Conservation (phyloP, 2,797 vertebrate genomes). For the Brotogeris chrysoptera region DNA sequence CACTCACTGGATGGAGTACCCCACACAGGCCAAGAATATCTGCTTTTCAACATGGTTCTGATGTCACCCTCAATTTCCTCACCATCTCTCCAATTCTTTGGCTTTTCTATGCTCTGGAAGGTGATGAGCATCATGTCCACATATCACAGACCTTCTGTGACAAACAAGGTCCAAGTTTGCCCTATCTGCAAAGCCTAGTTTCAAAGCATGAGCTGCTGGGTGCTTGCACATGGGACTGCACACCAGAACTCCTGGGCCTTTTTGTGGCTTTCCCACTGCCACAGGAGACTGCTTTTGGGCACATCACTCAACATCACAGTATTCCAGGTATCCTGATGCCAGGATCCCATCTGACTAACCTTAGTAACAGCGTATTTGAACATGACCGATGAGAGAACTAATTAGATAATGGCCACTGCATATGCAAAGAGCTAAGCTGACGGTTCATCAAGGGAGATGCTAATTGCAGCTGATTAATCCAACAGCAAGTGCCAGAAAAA, state of each 20-base stretch:
- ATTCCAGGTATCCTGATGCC: slow-evolving; percentile 24
- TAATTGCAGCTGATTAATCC: slow-evolving; percentile 55
- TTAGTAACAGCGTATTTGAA: not conserved
- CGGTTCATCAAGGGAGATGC: not conserved
- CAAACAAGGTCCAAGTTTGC: not conserved
- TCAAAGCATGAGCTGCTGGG: rapidly evolving
- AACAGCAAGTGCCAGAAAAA: not conserved
- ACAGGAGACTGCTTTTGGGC: not conserved
- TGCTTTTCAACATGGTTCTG: rapidly evolving
- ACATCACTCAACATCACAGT: not conserved
- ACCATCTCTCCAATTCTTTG: rapidly evolving
- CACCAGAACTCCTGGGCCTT: not conserved
- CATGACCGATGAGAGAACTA: not conserved
- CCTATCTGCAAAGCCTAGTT: not conserved
- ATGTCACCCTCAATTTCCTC: not conserved
- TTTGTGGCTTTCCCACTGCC: not conserved
- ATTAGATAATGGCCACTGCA: slow-evolving; percentile 5
- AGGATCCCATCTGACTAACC: not conserved
- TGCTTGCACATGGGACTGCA: rapidly evolving
- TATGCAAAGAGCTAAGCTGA: not conserved
- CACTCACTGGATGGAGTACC: rapidly evolving
- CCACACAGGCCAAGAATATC: not conserved
- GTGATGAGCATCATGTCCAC: not conserved
- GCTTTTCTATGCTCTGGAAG: not conserved
- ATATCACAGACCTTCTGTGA: not conserved